Conservation (phyloP, 1,140 invertebrate species). For the Trialeurodes vaporariorum region DNA sequence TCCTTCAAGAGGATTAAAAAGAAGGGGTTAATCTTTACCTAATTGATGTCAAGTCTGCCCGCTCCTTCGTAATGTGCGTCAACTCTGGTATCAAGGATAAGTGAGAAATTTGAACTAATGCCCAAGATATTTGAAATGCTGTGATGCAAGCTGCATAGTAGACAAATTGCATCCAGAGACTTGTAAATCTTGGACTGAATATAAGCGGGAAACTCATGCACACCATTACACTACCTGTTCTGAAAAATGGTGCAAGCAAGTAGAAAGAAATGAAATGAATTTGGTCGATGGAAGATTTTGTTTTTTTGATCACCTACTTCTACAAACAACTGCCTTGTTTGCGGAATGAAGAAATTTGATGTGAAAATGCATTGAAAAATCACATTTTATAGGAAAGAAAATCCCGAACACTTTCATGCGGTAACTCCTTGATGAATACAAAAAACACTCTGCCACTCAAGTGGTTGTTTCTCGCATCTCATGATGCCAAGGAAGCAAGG, state of each 20-base stretch:
- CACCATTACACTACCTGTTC: conserved; percentile 45
- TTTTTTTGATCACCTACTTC: too few species aligned
- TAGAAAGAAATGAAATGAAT: neutral
- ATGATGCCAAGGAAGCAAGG: too few species aligned
- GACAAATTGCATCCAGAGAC: conserved; percentile 43
- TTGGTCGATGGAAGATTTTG: too few species aligned
- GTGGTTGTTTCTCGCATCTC: too few species aligned
- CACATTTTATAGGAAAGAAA: too few species aligned
- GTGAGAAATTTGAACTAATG: conserved; percentile 80
- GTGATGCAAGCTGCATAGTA: conserved; percentile 67
- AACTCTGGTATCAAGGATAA: conserved; percentile 76
- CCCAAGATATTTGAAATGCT: conserved; percentile 85
- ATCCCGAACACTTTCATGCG: too few species aligned
- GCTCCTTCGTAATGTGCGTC: conserved; percentile 48
- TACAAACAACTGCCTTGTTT: too few species aligned
- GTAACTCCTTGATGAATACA: too few species aligned
- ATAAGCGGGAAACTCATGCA: conserved; percentile 66
- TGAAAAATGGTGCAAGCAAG: neutral
- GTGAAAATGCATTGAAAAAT: too few species aligned
- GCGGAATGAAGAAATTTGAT: too few species aligned
- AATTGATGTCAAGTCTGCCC: conserved; percentile 65
- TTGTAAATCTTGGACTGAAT: conserved; percentile 52
- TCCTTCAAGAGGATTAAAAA: too few species aligned
- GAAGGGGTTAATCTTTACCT: conserved; percentile 42
- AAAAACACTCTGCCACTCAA: too few species aligned